Evolutionary conservation across 2,888 invertebrate species (phyloP), one percentile per base, ranked within the genome.

Genomic region (Drosophila anceps): DNA sequence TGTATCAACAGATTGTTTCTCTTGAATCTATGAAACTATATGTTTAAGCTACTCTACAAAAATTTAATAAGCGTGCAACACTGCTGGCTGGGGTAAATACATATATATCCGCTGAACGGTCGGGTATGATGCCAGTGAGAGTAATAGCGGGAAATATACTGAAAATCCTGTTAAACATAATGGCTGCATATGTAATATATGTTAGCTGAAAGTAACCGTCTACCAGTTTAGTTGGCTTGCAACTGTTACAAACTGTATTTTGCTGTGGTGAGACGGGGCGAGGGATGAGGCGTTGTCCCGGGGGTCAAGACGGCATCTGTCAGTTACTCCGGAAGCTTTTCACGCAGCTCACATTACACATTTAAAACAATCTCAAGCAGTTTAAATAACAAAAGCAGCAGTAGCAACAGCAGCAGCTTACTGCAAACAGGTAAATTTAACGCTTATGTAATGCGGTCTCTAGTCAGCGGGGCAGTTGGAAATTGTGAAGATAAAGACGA

Each of bases 341-440:
- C 51, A 60, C 46, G 58, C 61, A 53, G 61, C 65, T 78, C 46
- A 58, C 67, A 72, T 76, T 88, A 88, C 68, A 76, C 72, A 83
- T 85, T 81, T 71, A 69, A 80, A 91, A 88, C 86, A 84, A 86
- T 88, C 82, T 88, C 84, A 83, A 80, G 81, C 69, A 84, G 81
- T 83, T 76, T 74, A 85, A 83, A 81, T 78, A 78, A 79, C 78
- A 82, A 84, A 73, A 76, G 58, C 72, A 33, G 51, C 51, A 51
- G 33, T 13, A 51, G 7, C 20, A 67, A 41, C 61, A 24, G 10
- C 24, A 64, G 46, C 74, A 54, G 69, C 79, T 73, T 60, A 83
- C 76, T 73, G 76, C 67, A 88, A 86, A 90, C 86, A 76, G 86
- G 86, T 87, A 90, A 80, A 88, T 73, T 90, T 73, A 73, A 69